Evolutionary conservation across 2,888 invertebrate genomes (phyloP), one percentile per base, ranked within the genome.

Genomic region (Helleia helle): DNA sequence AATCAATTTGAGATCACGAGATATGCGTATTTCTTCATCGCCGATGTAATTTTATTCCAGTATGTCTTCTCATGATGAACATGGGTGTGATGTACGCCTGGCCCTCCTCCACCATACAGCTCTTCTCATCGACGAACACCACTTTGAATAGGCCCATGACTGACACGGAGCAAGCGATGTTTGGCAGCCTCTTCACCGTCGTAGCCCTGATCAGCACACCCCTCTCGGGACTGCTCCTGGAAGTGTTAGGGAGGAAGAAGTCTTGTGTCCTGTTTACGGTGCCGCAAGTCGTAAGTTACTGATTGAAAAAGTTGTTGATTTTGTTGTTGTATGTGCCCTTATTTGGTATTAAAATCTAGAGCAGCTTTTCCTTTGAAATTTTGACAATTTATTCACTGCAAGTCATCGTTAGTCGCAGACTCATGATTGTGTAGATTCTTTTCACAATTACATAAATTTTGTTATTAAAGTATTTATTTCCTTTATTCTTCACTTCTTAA

Each of bases 21-120:
- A n/a, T n/a, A n/a, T n/a, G n/a, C n/a, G n/a, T n/a, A n/a, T n/a
- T n/a, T n/a, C n/a, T n/a, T n/a, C n/a, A n/a, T n/a, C n/a, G n/a
- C n/a, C n/a, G n/a, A n/a, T n/a, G n/a, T n/a, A n/a, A n/a, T n/a
- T 11, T 34, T 38, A 25, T 64, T 62, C 4, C 58, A 79, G 79
- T 70, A 36, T 62, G 70, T 47, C 65, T 54, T 46, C 56, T 66
- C 11, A 64, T 67, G 41, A 29, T 64, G 17, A 65, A 61, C 11
- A 55, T 72, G 48, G 71, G 75, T 0, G 38, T 76, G 1, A 59
- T 68, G 42, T 65, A 58, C 44, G 56, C 71, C 0, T 77, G 75
- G 75, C 77, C 77, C 0, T 75, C 76, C 0, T 70, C 73, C 1
- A 72, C 69, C 0, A 49, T 72, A 1, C 56, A 59, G 1, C 56